Percentiles rank a stretch among this genome's conserved stretches.
phyloP scores from a whole-genome alignment of 2,888 invertebrate genomes.

The Tolmerus cingulatus region DNA sequence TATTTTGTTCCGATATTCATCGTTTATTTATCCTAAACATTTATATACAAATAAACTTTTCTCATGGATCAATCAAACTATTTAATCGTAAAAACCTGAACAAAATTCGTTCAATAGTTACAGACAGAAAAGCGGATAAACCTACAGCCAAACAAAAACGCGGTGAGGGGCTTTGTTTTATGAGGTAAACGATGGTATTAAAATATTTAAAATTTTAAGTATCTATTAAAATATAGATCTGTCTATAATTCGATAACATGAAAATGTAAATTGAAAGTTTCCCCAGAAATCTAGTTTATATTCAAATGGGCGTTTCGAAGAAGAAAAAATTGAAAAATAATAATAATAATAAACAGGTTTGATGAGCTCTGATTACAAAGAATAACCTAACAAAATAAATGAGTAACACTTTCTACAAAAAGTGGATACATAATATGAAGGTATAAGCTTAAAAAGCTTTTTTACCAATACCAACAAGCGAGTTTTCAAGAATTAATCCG shows the following conservation, averaged over 20 bases:
- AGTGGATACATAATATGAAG: neutral
- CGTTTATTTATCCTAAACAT: no score
- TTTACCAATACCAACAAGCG: neutral
- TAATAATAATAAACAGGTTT: neutral
- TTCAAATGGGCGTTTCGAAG: neutral
- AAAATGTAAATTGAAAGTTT: neutral
- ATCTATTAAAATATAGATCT: neutral
- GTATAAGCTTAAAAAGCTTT: neutral
- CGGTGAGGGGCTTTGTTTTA: no score
- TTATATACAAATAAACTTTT: no score
- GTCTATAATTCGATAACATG: neutral
- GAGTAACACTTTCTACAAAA: neutral
- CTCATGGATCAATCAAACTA: no score
- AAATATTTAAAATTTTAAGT: neutral
- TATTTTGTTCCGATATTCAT: no score
- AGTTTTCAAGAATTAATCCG: neutral
- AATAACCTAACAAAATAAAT: neutral
- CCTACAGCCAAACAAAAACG: no score
- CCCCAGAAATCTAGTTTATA: neutral
- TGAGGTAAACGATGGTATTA: no score
- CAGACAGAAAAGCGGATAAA: no score
- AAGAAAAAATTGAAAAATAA: neutral
- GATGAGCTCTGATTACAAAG: neutral
- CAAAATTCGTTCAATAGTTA: no score
- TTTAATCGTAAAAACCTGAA: no score